phyloP scores from a whole-genome alignment of 2,797 vertebrate genomes.

The Labroides dimidiatus region DNA sequence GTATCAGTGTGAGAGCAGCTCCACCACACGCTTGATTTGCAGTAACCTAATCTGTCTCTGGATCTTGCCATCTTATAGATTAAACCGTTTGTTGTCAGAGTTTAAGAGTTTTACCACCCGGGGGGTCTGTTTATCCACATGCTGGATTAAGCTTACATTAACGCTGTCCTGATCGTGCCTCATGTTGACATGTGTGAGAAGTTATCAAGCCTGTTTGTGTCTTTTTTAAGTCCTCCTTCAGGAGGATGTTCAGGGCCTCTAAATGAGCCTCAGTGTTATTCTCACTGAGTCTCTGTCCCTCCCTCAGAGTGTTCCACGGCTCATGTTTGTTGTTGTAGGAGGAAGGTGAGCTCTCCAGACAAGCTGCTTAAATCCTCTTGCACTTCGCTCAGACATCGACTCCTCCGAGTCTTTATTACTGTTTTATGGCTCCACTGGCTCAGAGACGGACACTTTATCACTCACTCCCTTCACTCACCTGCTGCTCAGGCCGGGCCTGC shows the following conservation, averaged over 20 bases:
- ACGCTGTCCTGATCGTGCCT: background rate
- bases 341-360: slow-evolving; percentile 3
- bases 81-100: background rate
- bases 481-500: background rate
- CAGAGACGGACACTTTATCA: slow-evolving; percentile 1
- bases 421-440: slow-evolving; percentile 12
- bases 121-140: background rate
- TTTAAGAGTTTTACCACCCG: background rate
- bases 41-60: background rate
- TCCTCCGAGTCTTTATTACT: slow-evolving; percentile 1
- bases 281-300: background rate
- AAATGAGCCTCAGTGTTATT: slow-evolving; percentile 4
- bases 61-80: background rate
- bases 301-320: slow-evolving; percentile 1
- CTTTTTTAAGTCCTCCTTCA: background rate
- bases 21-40: background rate
- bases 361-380: slow-evolving; percentile 30
- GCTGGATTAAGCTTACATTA: background rate
- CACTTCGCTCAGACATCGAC: background rate
- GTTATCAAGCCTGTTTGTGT: slow-evolving; percentile 2
- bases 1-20: too few relatives aligned
- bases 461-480: background rate
- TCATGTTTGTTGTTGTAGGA: slow-evolving; percentile 24
- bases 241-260: background rate
- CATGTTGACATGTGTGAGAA: background rate